Conservation (phyloP, 1,140 invertebrate species). For the Zaprionus kolodkinae region DNA sequence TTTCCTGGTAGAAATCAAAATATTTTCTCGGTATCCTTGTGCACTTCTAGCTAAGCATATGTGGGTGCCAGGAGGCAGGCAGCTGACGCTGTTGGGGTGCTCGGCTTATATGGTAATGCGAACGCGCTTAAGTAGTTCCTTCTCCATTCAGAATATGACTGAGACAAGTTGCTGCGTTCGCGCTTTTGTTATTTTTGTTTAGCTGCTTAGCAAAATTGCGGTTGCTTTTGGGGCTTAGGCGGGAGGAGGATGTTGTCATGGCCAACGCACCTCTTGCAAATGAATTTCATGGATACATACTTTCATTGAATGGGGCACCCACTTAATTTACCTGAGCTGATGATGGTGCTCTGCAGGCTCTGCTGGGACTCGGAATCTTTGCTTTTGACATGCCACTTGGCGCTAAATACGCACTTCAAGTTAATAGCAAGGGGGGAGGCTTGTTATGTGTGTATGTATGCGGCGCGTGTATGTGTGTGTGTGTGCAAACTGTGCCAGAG, state of each 20-base stretch:
- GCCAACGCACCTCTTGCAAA: slow-evolving; percentile 25
- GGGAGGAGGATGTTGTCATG: slow-evolving; percentile 29
- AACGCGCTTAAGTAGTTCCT: slow-evolving; percentile 68
- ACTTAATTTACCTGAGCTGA: slow-evolving; percentile 71
- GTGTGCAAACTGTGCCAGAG: slow-evolving; percentile 7
- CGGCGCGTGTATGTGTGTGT: neutral
- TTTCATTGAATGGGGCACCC: slow-evolving; percentile 61
- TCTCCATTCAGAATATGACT: slow-evolving; percentile 22
- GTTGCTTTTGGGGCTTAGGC: slow-evolving; percentile 56
- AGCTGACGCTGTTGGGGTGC: slow-evolving; percentile 14
- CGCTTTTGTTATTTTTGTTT: slow-evolving; percentile 51
- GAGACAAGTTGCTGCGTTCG: slow-evolving; percentile 14
- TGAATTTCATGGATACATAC: slow-evolving; percentile 64
- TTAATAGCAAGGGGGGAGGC: slow-evolving; percentile 19
- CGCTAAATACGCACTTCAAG: slow-evolving; percentile 70
- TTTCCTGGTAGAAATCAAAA: slow-evolving; percentile 44
- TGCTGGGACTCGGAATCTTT: slow-evolving; percentile 63
- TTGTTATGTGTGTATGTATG: neutral
- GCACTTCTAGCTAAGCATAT: too few species aligned
- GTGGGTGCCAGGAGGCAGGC: neutral
- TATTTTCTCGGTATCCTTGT: slow-evolving; percentile 51
- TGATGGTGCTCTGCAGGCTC: slow-evolving; percentile 42
- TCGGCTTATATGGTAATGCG: slow-evolving; percentile 58
- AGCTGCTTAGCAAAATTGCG: slow-evolving; percentile 75
- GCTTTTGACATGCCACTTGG: slow-evolving; percentile 71